Conservation (phyloP, 2,888 invertebrate species). For the Aporophyla nigra region DNA sequence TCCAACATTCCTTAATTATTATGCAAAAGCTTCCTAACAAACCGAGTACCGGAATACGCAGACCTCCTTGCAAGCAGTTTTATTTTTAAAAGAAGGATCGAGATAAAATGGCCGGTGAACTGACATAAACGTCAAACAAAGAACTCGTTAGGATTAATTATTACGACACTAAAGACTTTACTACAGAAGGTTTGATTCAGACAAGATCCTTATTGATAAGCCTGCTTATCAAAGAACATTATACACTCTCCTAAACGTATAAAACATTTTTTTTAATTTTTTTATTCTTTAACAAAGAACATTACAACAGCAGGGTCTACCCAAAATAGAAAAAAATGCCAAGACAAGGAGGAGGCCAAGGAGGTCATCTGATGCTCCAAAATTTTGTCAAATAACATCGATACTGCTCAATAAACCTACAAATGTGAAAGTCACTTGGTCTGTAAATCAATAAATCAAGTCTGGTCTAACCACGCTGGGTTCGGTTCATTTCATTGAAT, state of each 20-base stretch:
- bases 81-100: constrained; percentile 14
- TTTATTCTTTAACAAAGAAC: neutral
- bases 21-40: constrained; percentile 32
- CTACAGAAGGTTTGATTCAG: constrained; percentile 27
- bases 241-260: neutral
- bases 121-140: constrained; percentile 60
- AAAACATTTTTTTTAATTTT: too few relatives aligned
- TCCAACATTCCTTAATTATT: constrained; percentile 35
- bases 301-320: neutral
- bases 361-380: too few relatives aligned
- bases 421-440: too few relatives aligned
- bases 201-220: neutral
- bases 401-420: too few relatives aligned
- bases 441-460: too few relatives aligned
- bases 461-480: too few relatives aligned
- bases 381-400: too few relatives aligned
- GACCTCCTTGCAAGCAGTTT: neutral
- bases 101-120: constrained; percentile 31
- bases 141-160: constrained; percentile 62
- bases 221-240: neutral
- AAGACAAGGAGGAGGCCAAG: too few relatives aligned
- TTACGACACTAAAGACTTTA: neutral
- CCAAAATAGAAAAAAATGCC: neutral
- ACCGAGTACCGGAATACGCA: constrained; percentile 8
- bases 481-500: too few relatives aligned